Evolutionary conservation across 2,113 vertebrate genomes (phyloP).

Genomic region (Catharus fuscescens): DNA sequence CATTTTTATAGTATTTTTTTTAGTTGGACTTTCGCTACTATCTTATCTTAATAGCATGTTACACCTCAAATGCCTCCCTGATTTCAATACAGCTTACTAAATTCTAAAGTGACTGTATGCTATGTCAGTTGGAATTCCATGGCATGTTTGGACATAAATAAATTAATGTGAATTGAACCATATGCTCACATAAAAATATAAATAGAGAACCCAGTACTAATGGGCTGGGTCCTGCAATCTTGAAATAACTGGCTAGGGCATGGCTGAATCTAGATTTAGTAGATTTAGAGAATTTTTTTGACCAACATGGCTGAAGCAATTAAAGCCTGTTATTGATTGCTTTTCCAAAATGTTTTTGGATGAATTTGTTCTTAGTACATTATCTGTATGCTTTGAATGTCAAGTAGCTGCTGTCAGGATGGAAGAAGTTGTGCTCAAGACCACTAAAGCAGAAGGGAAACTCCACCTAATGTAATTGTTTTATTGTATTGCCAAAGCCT

Average conservation of each 20-base stretch:
- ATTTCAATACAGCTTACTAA: not conserved
- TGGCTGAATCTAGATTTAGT: not conserved
- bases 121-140: not conserved
- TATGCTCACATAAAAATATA: not conserved
- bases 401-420: slow-evolving; percentile 17
- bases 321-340: not conserved
- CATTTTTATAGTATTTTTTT: not conserved
- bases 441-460: slow-evolving; percentile 28
- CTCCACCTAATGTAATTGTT: slow-evolving; percentile 18
- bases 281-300: not conserved
- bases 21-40: not conserved
- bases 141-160: not conserved
- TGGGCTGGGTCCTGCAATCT: not conserved
- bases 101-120: not conserved
- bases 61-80: not conserved
- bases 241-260: not conserved
- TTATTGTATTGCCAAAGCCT: slow-evolving; percentile 7
- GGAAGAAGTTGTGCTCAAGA: slow-evolving; percentile 31
- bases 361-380: not conserved
- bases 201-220: not conserved
- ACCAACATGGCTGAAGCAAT: not conserved
- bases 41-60: not conserved
- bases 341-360: not conserved
- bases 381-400: not conserved
- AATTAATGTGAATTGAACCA: not conserved